These are phyloP conservation scores for Noctua fimbriata DNA, from an alignment of 2,888 invertebrate genomes.

Conservation along the genomic window DNA sequence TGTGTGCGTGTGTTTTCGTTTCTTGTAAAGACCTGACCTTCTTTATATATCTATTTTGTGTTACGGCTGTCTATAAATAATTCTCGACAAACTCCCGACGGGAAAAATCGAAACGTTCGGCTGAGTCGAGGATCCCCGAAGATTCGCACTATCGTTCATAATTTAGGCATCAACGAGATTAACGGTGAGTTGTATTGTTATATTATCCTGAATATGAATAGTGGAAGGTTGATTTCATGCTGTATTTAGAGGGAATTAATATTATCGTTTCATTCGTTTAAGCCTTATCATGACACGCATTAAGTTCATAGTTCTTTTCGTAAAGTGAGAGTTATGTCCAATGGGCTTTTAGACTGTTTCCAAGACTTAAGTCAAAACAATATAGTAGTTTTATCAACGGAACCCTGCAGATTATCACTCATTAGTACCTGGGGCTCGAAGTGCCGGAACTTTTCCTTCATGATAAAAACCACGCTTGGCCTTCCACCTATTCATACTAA, in stretches of 20 bases:
- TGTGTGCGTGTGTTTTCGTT: neutral
- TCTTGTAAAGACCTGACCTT: conserved; percentile 6
- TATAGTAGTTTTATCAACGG: neutral
- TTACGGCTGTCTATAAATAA: conserved; percentile 69
- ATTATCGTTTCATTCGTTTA: neutral
- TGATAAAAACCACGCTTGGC: neutral
- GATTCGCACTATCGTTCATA: conserved; percentile 63
- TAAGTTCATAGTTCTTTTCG: neutral
- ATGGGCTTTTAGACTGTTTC: neutral
- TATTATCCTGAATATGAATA: conserved; percentile 28
- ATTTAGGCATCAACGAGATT: conserved; percentile 61
- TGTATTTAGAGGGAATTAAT: neutral
- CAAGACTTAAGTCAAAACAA: neutral
- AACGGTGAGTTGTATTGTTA: conserved; percentile 34
- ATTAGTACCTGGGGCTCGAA: neutral
- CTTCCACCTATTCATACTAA: neutral
- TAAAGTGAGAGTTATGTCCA: neutral
- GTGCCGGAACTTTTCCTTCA: neutral
- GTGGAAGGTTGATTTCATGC: conserved; percentile 13
- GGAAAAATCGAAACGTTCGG: conserved; percentile 69
- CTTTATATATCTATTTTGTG: conserved; percentile 4
- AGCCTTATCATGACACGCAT: neutral
- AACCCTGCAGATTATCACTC: neutral
- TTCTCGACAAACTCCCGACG: conserved; percentile 64
- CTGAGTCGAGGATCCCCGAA: conserved; percentile 50